These are phyloP conservation scores for Sinotaia quadrata DNA, from an alignment of 2,888 invertebrate genomes.

Conservation along the genomic window DNA sequence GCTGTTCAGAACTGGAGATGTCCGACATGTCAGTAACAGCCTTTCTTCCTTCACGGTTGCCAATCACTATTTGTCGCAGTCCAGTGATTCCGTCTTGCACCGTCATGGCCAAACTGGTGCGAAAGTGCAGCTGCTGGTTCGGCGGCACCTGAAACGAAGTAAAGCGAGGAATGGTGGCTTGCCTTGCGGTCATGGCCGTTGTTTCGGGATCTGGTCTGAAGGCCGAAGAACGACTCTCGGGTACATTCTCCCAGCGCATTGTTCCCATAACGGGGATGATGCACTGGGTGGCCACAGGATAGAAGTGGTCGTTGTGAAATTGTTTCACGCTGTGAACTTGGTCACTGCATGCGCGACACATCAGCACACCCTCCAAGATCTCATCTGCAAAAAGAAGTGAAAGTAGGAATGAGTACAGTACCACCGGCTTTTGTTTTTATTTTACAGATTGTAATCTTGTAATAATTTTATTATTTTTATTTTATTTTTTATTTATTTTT, in stretches of 20 bases:
- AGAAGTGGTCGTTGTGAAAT: slow-evolving; percentile 22
- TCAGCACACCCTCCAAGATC: slow-evolving; percentile 25
- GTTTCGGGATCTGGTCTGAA: not conserved
- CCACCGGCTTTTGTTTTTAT: too few relatives aligned
- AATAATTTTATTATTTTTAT: too few relatives aligned
- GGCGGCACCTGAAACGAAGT: not conserved
- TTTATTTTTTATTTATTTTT: too few relatives aligned
- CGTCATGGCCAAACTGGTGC: not conserved
- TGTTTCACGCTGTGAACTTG: slow-evolving; percentile 14
- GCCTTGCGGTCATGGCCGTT: not conserved
- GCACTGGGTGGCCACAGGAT: slow-evolving; percentile 13
- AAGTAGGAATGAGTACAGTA: too few relatives aligned
- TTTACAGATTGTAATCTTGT: too few relatives aligned
- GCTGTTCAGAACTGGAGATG: too few relatives aligned
- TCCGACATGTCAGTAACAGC: too few relatives aligned
- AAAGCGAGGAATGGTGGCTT: not conserved
- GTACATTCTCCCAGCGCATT: slow-evolving; percentile 8
- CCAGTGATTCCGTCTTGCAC: not conserved
- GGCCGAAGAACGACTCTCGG: too few relatives aligned
- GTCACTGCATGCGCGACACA: slow-evolving; percentile 19
- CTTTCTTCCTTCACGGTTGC: too few relatives aligned
- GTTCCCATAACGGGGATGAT: slow-evolving; percentile 9
- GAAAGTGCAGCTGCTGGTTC: not conserved
- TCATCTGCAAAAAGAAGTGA: slow-evolving; percentile 14
- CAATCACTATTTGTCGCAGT: not conserved